Evolutionary conservation across 2,888 invertebrate genomes (phyloP).

Genomic region (Ormyrus labotus): DNA sequence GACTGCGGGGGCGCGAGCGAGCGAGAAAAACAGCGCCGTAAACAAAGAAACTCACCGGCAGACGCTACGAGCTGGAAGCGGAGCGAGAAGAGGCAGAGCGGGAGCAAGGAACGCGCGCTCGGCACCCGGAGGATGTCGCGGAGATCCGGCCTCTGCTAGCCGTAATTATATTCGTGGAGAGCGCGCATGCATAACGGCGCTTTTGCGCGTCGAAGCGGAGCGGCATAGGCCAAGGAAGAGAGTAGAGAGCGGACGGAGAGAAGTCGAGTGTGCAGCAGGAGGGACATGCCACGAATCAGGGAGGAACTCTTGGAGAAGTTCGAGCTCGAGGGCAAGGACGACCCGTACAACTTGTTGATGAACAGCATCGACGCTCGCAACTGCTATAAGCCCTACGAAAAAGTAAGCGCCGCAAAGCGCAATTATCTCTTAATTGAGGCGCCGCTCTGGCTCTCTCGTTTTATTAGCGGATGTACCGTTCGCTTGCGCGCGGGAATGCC

Average conservation of each 20-base stretch:
- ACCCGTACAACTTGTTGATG: slow-evolving; percentile 70
- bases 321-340: slow-evolving; percentile 65
- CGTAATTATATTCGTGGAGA: slow-evolving; percentile 12
- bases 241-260: not conserved
- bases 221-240: not conserved
- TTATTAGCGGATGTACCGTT: not conserved
- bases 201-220: slow-evolving; percentile 46
- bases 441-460: not conserved
- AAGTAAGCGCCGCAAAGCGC: slow-evolving; percentile 67
- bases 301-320: slow-evolving; percentile 67
- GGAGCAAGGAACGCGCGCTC: not conserved
- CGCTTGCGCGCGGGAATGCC: not conserved
- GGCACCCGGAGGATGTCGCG: not conserved
- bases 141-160: not conserved
- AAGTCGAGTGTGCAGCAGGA: not conserved
- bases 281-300: slow-evolving; percentile 64
- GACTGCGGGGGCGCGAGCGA: slow-evolving; percentile 24
- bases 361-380: slow-evolving; percentile 74
- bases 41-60: slow-evolving; percentile 31
- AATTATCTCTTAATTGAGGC: slow-evolving; percentile 40
- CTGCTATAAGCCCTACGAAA: slow-evolving; percentile 75
- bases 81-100: not conserved
- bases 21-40: slow-evolving; percentile 19
- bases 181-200: slow-evolving; percentile 45
- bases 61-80: not conserved